A percentile compares a stretch with the other conserved stretches of the same genome.
phyloP scores from a whole-genome alignment of 2,113 vertebrate species.

The Fregata magnificens region DNA sequence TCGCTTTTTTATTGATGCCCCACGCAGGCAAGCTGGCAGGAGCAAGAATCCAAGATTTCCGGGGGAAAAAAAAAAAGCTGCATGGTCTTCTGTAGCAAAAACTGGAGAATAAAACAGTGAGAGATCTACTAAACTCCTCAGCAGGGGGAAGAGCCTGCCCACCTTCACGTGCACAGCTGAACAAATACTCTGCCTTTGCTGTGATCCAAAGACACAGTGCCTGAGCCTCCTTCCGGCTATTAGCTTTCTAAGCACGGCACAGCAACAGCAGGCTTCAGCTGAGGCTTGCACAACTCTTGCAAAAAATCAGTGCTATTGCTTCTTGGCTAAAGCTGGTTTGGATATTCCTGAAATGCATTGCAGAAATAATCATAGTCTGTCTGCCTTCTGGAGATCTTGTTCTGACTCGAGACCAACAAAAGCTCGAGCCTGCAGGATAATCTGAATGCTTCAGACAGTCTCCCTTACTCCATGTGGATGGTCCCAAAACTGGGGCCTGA shows the following conservation, averaged over 20 bases:
- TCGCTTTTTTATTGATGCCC: neutral
- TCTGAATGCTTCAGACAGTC: neutral
- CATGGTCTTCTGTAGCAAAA: neutral
- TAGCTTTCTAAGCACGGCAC: neutral
- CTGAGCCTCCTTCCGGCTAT: neutral
- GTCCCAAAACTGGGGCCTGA: neutral
- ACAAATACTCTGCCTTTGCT: neutral
- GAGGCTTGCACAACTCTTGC: neutral
- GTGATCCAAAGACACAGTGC: neutral
- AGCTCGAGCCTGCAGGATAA: neutral
- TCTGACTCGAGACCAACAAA: neutral
- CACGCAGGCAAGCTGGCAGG: neutral
- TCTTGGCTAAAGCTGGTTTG: neutral
- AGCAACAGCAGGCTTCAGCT: neutral
- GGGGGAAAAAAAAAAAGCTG: neutral
- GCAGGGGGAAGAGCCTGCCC: neutral
- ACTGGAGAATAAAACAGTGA: neutral
- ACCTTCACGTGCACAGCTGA: slow-evolving; percentile 34
- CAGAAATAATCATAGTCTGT: neutral
- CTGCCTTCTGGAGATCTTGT: neutral
- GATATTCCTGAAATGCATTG: slow-evolving; percentile 10
- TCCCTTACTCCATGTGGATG: neutral
- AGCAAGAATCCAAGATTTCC: neutral
- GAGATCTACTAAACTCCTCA: neutral
- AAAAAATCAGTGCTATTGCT: neutral